A percentile compares a stretch with the other conserved stretches of the same genome.
phyloP scores from a whole-genome alignment of 2,113 vertebrate species.

The Leptosomus discolor region DNA sequence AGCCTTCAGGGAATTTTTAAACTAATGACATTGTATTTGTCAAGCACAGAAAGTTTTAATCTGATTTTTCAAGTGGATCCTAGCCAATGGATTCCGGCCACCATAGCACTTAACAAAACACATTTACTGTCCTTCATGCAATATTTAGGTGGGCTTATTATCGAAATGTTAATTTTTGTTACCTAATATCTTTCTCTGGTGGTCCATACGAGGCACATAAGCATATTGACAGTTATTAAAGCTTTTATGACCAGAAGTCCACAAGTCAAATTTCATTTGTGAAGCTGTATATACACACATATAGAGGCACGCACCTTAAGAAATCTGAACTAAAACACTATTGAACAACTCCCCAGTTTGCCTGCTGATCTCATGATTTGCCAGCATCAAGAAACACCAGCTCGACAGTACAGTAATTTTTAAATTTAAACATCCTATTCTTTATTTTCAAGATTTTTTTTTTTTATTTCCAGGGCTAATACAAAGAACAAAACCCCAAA shows the following conservation, averaged over 20 bases:
- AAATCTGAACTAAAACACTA: background rate
- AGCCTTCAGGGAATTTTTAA: constrained; percentile 53
- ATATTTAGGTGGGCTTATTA: constrained; percentile 14
- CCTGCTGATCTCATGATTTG: background rate
- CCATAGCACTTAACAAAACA: constrained; percentile 37
- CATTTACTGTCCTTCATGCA: background rate
- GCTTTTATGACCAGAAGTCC: background rate
- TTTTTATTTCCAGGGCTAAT: background rate
- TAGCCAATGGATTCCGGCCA: constrained; percentile 57
- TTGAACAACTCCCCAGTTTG: background rate
- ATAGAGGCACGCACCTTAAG: background rate
- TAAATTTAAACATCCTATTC: background rate
- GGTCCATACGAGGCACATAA: background rate
- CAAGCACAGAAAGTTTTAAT: constrained; percentile 49
- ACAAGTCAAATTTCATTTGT: background rate
- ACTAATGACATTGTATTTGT: constrained; percentile 21
- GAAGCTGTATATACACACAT: background rate
- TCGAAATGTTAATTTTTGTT: background rate
- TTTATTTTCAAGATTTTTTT: background rate
- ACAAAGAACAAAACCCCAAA: background rate
- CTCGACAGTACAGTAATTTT: background rate
- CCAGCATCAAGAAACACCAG: background rate
- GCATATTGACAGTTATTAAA: background rate
- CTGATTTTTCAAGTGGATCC: constrained; percentile 36
- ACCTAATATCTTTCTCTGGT: background rate